Base-by-base conservation (phyloP, 2,113 vertebrate species). In the Corydoras maculifer region DNA sequence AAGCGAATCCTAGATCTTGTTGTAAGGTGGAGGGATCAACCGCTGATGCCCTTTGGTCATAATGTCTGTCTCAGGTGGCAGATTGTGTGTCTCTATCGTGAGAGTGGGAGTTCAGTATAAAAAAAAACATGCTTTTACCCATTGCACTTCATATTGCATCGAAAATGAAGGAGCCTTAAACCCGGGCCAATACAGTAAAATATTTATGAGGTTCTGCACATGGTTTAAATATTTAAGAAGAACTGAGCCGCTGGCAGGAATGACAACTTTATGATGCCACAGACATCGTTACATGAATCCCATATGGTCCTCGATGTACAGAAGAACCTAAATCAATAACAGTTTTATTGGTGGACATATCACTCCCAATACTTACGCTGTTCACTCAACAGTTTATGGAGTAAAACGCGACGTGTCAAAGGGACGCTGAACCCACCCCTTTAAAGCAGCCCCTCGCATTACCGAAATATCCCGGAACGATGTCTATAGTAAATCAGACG, bases 221-320 rank as follows among this genome's bases (percentile, higher is more conserved):
- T 69, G 55, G 65, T 73, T 57, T 58, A 73, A 77, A 65, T 50
- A 77, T 65, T 32, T 9, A 65, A 77, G 48, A 72, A 64, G 61
- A n/a, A 15, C 31, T 32, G 50, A 57, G 25, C 65, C 50, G 65
- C 49, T 12, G 9, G 49, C 60, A 15, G 67, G 15, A 71, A 14
- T 12, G 51, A 53, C 2, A 13, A 53, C 51, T 53, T 53, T 53
- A 53, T 53, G 9, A 53, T 53, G 9, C 51, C 51, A 53, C 13
- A 53, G 9, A 13, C 9, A 53, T 53, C 51, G 9, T 9, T 53
- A 11, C 13, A 53, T 11, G 51, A 11, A 53, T 9, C 2, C 9
- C 32, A 35, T 35, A 35, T 35, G 32, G 32, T 35, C 32, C 32
- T 35, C 32, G 32, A 35, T 35, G 32, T 35, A 35, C 32, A 35